A percentile compares a stretch with the other conserved stretches of the same genome.
Evolutionary conservation across 2,888 invertebrate genomes (phyloP).

Genomic region (Drosophila borealis): DNA sequence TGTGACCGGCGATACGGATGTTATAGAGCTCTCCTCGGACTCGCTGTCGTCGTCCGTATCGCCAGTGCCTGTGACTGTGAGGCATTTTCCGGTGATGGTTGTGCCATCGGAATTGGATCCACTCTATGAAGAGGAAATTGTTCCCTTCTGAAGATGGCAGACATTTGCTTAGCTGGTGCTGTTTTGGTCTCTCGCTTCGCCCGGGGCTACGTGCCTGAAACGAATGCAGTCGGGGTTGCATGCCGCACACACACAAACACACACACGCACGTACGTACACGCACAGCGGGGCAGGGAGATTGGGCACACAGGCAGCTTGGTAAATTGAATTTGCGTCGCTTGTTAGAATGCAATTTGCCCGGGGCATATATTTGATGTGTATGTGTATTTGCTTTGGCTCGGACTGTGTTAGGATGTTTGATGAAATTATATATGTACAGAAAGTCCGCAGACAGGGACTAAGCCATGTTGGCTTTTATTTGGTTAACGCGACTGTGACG

Average conservation of each 20-base stretch:
- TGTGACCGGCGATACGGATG: constrained; percentile 49
- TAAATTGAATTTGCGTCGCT: constrained; percentile 82
- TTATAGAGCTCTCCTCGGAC: constrained; percentile 68
- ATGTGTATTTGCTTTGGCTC: constrained; percentile 63
- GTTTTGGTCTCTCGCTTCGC: constrained; percentile 7
- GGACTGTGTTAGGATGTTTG: constrained; percentile 38
- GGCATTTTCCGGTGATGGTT: constrained; percentile 29
- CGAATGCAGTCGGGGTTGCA: constrained; percentile 72
- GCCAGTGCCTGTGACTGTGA: constrained; percentile 27
- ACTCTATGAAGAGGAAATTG: constrained; percentile 80
- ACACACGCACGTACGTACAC: not conserved
- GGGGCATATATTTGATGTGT: constrained; percentile 57
- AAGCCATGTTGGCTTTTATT: constrained; percentile 25
- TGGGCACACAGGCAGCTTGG: constrained; percentile 71
- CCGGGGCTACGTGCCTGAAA: constrained; percentile 62
- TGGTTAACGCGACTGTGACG: constrained; percentile 21
- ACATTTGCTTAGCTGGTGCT: constrained; percentile 11
- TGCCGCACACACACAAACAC: constrained; percentile 6
- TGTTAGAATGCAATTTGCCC: constrained; percentile 84
- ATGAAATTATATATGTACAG: constrained; percentile 58
- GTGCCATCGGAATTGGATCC: constrained; percentile 69
- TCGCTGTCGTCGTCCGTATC: constrained; percentile 44
- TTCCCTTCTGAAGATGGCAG: constrained; percentile 53
- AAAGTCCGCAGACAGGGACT: constrained; percentile 17
- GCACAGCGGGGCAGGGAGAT: constrained; percentile 8